These are phyloP conservation scores for Brenthis ino DNA, from an alignment of 2,888 invertebrate species.

Conservation along the genomic window DNA sequence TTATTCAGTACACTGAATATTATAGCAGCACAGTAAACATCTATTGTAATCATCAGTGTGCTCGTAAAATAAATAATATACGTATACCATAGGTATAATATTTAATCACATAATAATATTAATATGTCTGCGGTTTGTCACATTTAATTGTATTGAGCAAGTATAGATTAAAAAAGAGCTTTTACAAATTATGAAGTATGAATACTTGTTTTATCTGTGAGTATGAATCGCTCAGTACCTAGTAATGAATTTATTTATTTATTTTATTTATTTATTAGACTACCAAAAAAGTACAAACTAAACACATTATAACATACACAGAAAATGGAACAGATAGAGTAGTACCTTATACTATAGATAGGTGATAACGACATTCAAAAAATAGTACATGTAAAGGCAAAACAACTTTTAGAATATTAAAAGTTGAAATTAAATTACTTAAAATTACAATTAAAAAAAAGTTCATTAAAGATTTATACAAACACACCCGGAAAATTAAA, in stretches of 20 bases:
- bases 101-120: background rate
- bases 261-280: no score
- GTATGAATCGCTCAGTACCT: background rate
- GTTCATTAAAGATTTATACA: background rate
- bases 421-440: no score
- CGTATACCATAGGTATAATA: background rate
- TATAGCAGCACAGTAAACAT: background rate
- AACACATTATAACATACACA: no score
- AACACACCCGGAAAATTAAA: background rate
- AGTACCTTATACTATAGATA: no score
- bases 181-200: background rate
- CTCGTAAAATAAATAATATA: background rate
- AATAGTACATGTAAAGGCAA: no score
- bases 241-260: no score
- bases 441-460: no score
- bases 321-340: no score
- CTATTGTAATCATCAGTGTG: background rate
- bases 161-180: background rate
- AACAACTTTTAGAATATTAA: no score
- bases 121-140: constrained; percentile 11
- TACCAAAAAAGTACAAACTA: no score
- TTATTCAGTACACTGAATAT: no score
- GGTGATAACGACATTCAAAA: no score
- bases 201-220: background rate
- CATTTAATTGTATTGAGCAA: constrained; percentile 1